Evolutionary conservation across 2,797 vertebrate species (phyloP), one percentile per base, ranked within the genome.

Genomic region (Vireo griseus): DNA sequence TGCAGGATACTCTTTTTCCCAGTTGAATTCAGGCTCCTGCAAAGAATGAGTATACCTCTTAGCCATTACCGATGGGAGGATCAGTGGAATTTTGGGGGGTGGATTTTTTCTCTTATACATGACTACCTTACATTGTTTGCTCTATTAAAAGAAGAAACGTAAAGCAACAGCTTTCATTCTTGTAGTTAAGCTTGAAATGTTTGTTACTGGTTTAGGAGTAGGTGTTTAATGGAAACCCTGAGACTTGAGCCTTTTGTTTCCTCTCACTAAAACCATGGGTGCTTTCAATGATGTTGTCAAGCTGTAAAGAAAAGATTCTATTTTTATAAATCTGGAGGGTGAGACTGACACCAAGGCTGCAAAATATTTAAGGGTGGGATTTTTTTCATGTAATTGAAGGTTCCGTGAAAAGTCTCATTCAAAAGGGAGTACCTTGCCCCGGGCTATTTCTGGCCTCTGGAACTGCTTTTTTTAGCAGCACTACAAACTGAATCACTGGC

Each of bases 221-320:
- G 75, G 78, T 87, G 61, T 88, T 92, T 47, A 83, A 61, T 97
- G 92, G 94, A 96, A 96, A 91, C 58, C 68, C 35, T 83, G 86
- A 83, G 75, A 66, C 58, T 57, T 47, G 54, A 86, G 33, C 65
- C 74, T 80, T 93, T 93, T 83, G 75, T 95, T 97, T 92, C 89
- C 91, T 68, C n/a, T 96, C 55, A 10, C 24, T 57, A 37, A 86
- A 93, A 78, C 50, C 59, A 14, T 4, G 5, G 78, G 44, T 82
- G 48, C 11, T 86, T 88, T 74, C 52, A 86, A 68, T 72, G 54
- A 16, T 72, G 18, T 50, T 58, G 51, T 73, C 61, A 83, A 77
- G 74, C n/a, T 88, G 37, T 50, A 47, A 62, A 71, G 44, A 71
- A 57, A 82, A 73, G 2, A 66, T 40, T 48, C 80, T 91, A 37